Evolutionary conservation across 2,113 vertebrate genomes (phyloP), one percentile per base, ranked within the genome.

Genomic region (Xiphophorus maculatus): DNA sequence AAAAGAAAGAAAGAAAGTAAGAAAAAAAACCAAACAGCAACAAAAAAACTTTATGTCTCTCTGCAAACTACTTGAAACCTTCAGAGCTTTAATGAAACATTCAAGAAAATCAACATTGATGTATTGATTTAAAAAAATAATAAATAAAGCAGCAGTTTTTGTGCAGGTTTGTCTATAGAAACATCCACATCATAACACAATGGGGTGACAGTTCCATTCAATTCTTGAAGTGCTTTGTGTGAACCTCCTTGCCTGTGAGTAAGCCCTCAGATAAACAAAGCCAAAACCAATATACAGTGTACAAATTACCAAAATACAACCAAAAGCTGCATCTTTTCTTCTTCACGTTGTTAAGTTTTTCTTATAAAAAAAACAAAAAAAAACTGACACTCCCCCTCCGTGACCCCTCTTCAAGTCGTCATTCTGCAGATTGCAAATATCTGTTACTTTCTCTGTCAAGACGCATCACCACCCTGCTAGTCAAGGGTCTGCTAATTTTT

Each of bases 21-120:
- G 25, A 58, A 70, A 66, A 28, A 71, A 67, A 63, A 54, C 17
- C 6, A 37, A 76, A 67, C 63, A 58, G 3, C 51, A 61, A 28
- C 25, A 33, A 27, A 22, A 19, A 1, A 37, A 32, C 73, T 79
- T 89, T 63, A 63, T 85, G 80, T 90, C 83, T 89, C 89, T 89
- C 79, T 91, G 88, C 74, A 87, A 92, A 91, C 89, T 93, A 94
- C 92, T 93, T 94, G 91, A 94, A 93, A 93, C 76, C 83, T 92
- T 88, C 87, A 90, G 88, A 95, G 94, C 94, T 95, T 95, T 94
- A 94, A 94, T 92, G 81, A 89, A 91, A 93, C 85, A 91, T 85
- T 78, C 79, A 66, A 86, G 77, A 86, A 76, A 88, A 82, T 90
- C 76, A 83, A 73, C 71, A 82, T 80, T 82, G 76, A 72, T 77